Evolutionary conservation across 2,797 vertebrate genomes (phyloP).

Genomic region (Pipistrellus kuhlii): DNA sequence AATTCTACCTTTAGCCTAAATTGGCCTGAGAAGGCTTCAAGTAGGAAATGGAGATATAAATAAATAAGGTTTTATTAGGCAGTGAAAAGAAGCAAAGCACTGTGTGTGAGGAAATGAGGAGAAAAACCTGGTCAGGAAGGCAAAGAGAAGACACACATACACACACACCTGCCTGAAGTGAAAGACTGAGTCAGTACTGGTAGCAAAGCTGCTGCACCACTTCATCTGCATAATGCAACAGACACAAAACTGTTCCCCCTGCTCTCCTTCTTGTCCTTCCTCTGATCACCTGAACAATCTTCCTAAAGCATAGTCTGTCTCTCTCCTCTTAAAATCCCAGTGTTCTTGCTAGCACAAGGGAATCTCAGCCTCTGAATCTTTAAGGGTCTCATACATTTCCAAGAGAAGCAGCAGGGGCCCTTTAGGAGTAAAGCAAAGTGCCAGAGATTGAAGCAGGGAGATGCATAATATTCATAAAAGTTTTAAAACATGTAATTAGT

Average conservation of each 20-base stretch:
- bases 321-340: background rate
- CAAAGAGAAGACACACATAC: background rate
- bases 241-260: background rate
- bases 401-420: background rate
- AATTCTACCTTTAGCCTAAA: constrained; percentile 27
- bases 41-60: background rate
- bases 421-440: background rate
- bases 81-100: background rate
- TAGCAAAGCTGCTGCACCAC: too few relatives aligned
- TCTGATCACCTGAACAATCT: background rate
- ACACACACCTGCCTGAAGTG: background rate
- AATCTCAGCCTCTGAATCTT: background rate
- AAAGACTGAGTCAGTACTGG: background rate
- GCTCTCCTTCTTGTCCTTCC: background rate
- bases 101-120: background rate
- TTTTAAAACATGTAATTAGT: background rate
- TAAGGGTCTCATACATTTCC: background rate
- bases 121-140: background rate
- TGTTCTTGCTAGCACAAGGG: background rate
- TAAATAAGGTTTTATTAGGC: background rate
- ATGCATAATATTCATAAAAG: background rate
- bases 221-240: background rate
- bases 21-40: background rate
- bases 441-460: background rate
- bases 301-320: background rate